phyloP scores from a whole-genome alignment of 2,888 invertebrate species.

The Eurois occulta region DNA sequence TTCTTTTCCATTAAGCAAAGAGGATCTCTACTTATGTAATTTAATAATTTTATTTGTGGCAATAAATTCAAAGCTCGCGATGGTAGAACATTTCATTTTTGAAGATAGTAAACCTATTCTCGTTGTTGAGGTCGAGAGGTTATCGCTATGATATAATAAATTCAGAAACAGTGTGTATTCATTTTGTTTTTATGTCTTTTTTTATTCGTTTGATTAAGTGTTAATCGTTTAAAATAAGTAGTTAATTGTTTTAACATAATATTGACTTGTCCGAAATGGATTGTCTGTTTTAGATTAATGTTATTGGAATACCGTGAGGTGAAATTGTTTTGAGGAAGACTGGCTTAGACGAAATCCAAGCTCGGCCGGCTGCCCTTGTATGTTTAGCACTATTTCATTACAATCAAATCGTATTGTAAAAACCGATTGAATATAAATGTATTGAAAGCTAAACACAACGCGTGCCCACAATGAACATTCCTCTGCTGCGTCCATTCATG shows the following conservation, averaged over 20 bases:
- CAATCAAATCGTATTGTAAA: slow-evolving; percentile 43
- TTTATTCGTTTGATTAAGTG: slow-evolving; percentile 32
- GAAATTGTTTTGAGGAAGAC: background rate
- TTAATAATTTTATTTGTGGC: slow-evolving; percentile 48
- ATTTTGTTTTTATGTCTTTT: slow-evolving; percentile 32
- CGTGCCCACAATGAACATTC: slow-evolving; percentile 62
- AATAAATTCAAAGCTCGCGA: slow-evolving; percentile 49
- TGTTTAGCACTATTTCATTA: slow-evolving; percentile 26
- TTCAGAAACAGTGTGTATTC: slow-evolving; percentile 30
- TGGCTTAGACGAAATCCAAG: background rate
- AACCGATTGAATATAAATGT: slow-evolving; percentile 48
- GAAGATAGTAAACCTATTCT: slow-evolving; percentile 56
- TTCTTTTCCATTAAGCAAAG: slow-evolving; percentile 48
- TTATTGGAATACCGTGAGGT: background rate
- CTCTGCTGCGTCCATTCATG: slow-evolving; percentile 74
- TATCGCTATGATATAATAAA: slow-evolving; percentile 49
- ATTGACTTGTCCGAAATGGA: background rate
- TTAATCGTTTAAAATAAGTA: slow-evolving; percentile 4
- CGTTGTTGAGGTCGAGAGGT: slow-evolving; percentile 44
- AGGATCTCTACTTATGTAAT: slow-evolving; percentile 12
- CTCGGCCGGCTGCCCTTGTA: background rate
- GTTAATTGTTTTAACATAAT: background rate
- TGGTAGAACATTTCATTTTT: slow-evolving; percentile 48
- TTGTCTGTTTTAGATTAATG: background rate
- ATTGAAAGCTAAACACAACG: slow-evolving; percentile 51